Conservation (phyloP, 1,140 invertebrate species). For the Frieseomelitta varia region DNA sequence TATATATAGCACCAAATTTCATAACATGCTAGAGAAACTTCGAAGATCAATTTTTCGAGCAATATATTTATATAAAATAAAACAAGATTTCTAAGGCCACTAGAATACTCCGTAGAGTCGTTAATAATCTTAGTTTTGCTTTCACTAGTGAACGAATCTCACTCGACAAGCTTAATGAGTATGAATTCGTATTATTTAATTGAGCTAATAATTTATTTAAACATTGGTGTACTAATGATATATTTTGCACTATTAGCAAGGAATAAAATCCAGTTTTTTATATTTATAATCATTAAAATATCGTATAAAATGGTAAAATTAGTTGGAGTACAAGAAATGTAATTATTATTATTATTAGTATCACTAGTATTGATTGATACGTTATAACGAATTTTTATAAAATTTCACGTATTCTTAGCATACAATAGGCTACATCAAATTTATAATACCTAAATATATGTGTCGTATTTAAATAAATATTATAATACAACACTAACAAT, state of each 20-base stretch:
- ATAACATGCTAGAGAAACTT: neutral
- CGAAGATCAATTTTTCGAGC: conserved; percentile 38
- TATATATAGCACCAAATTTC: conserved; percentile 50
- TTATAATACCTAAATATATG: conserved; percentile 15
- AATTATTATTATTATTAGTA: conserved; percentile 7
- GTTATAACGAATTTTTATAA: conserved; percentile 29
- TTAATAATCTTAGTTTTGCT: conserved; percentile 35
- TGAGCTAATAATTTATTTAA: conserved; percentile 32
- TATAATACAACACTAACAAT: conserved; percentile 6
- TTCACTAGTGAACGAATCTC: conserved; percentile 17
- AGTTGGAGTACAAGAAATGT: neutral
- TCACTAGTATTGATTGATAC: neutral
- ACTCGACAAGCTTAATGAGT: conserved; percentile 21
- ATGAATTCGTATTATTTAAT: conserved; percentile 14
- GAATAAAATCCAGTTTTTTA: neutral
- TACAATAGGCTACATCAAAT: conserved; percentile 42
- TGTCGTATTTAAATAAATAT: conserved; percentile 23
- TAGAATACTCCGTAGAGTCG: conserved; percentile 56
- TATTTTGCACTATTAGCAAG: conserved; percentile 14
- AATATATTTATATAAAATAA: conserved; percentile 58
- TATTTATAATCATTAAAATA: conserved; percentile 6
- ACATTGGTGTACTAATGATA: conserved; percentile 27
- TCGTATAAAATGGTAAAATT: conserved; percentile 15
- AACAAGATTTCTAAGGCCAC: conserved; percentile 68
- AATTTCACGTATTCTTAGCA: conserved; percentile 23